Percentiles rank a stretch among this genome's conserved stretches.
These are phyloP conservation scores for Electrophaes corylata DNA, from an alignment of 2,888 invertebrate species.

Conservation along the genomic window DNA sequence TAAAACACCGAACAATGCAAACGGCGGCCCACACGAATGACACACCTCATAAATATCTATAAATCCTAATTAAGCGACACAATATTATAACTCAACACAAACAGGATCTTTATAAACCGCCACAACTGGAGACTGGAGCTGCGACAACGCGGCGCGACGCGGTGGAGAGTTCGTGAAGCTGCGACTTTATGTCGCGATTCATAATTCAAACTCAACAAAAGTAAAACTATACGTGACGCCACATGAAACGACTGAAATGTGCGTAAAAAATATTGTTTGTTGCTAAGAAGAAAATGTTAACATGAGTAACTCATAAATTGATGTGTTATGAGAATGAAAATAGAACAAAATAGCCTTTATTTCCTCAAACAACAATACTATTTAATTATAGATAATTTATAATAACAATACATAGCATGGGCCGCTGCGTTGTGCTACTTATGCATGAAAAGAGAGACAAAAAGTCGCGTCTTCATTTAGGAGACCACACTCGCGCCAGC, in stretches of 20 bases:
- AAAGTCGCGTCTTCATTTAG: constrained; percentile 14
- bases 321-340: too few species aligned
- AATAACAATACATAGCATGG: too few species aligned
- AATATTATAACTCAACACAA: constrained; percentile 25
- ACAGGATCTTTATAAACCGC: constrained; percentile 25
- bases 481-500: constrained; percentile 22
- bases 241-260: too few species aligned
- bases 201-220: too few species aligned
- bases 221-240: background rate
- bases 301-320: too few species aligned
- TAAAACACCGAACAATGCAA: constrained; percentile 28
- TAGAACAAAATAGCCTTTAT: too few species aligned
- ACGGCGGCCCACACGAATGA: constrained; percentile 18
- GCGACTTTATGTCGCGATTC: constrained; percentile 19
- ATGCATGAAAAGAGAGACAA: too few species aligned
- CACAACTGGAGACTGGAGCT: constrained; percentile 14
- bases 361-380: too few species aligned
- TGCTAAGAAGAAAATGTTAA: too few species aligned
- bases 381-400: too few species aligned
- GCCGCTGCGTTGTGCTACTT: too few species aligned
- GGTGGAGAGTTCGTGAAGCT: background rate
- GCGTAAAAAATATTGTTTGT: too few species aligned
- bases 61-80: constrained; percentile 31
- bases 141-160: background rate
- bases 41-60: constrained; percentile 30